These are phyloP conservation scores for Sander lucioperca DNA, from an alignment of 2,113 vertebrate species.

Conservation along the genomic window DNA sequence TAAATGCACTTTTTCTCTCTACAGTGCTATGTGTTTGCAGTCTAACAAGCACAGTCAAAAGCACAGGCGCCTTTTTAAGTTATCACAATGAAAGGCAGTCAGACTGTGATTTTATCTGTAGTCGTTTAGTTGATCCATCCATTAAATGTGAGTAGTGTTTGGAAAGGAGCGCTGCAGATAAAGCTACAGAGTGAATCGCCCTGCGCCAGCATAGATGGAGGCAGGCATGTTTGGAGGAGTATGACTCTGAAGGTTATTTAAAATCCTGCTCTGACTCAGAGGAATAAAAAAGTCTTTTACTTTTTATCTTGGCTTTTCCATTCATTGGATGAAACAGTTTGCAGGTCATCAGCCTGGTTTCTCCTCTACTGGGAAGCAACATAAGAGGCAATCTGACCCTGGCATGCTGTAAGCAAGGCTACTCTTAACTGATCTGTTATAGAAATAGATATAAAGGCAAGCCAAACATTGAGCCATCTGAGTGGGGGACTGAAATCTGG, in stretches of 20 bases:
- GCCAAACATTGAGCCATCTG: constrained; percentile 9
- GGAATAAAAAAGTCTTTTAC: constrained; percentile 50
- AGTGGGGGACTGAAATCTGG: constrained; percentile 8
- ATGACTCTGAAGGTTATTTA: constrained; percentile 62
- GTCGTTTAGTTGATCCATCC: constrained; percentile 52
- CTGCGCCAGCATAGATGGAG: constrained; percentile 36
- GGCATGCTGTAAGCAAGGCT: constrained; percentile 32
- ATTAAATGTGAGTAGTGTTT: constrained; percentile 68
- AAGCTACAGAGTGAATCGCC: constrained; percentile 44
- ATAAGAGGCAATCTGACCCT: constrained; percentile 20
- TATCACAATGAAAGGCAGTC: constrained; percentile 47
- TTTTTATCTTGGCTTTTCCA: constrained; percentile 47
- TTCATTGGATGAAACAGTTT: constrained; percentile 29
- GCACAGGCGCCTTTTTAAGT: constrained; percentile 50
- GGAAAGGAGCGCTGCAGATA: constrained; percentile 57
- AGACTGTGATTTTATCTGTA: constrained; percentile 59
- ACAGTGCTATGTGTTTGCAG: constrained; percentile 37
- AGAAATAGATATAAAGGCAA: constrained; percentile 26
- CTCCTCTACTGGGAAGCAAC: constrained; percentile 1
- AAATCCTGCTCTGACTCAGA: constrained; percentile 54
- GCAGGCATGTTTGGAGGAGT: constrained; percentile 41
- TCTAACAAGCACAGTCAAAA: constrained; percentile 47
- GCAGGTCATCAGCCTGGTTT: constrained; percentile 47
- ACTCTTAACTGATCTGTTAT: constrained; percentile 15
- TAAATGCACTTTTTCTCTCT: constrained; percentile 28